Evolutionary conservation across 1,140 invertebrate genomes (phyloP), one percentile per base, ranked within the genome.

Genomic region (Catajapyx aquilonaris): DNA sequence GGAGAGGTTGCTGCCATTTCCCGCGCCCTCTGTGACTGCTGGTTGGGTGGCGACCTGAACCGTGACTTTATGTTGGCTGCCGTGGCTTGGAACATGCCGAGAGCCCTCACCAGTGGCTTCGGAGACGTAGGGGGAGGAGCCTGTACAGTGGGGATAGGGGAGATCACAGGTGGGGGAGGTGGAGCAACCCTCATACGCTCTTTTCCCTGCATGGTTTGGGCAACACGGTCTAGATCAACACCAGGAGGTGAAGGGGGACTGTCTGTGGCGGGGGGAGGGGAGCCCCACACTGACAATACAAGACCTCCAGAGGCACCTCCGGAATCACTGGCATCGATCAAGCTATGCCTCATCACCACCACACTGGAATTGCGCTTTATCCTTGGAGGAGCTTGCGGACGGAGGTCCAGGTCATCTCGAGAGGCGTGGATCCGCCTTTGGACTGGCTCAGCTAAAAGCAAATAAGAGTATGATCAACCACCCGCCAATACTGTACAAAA

Each of bases 311-410:
- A 10, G 25, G 25, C 9, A n/a, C 25, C 25, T 11, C 7, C 5
- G 13, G 37, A 35, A 21, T 28, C 25, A 37, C 30, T 34, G 9
- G 44, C 32, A 20, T 48, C 47, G 21, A 41, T 37, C 16, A 46
- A 37, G 41, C 45, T 48, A 16, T 38, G 41, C 11, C 47, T 38
- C n/a, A 43, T 37, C 21, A 49, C 23, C 11, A 47, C 44, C 21
- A 48, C 48, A 35, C 46, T 47, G n/a, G 49, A 46, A 42, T 52
- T 46, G 11, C 50, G 41, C 17, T 48, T 48, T 10, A 52, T 44
- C 37, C 48, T 42, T 5, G 48, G 43, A 23, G 43, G 41, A 13
- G 41, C 40, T 21, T 23, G 33, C 28, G 45, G 44, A 13, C 38
- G 38, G 11, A 50, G 37, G 10, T 46, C 48, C 22, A 50, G 38